Percentiles rank a stretch among this genome's conserved stretches.
These are phyloP conservation scores for Astropecten irregularis DNA, from an alignment of 53 echinoderm and acorn worm species.

Conservation along the genomic window DNA sequence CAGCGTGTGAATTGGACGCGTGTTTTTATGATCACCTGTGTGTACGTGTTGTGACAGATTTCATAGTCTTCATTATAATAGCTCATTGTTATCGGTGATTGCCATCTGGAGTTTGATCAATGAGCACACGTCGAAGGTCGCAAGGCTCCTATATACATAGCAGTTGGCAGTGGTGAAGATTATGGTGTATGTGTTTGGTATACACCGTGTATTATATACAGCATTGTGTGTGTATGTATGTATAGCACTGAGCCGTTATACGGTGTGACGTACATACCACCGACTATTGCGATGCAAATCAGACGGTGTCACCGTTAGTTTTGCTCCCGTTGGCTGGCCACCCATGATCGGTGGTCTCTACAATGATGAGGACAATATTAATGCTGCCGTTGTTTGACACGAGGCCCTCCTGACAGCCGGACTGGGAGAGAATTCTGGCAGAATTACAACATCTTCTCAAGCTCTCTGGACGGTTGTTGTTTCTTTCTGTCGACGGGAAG, in stretches of 20 bases:
- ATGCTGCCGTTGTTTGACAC: conserved; percentile 15
- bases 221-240: too few species aligned
- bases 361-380: conserved; percentile 18
- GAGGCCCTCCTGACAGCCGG: not conserved
- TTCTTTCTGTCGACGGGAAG: too few species aligned
- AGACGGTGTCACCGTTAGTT: conserved; percentile 33
- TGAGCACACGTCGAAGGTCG: not conserved
- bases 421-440: not conserved
- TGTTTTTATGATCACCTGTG: too few species aligned
- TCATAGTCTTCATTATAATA: not conserved
- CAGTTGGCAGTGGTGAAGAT: too few species aligned
- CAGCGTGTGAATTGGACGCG: too few species aligned
- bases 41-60: too few species aligned
- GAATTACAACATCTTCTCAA: not conserved
- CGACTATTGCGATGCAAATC: conserved; percentile 41
- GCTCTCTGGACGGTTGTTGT: too few species aligned
- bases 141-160: not conserved
- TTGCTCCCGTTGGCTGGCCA: not conserved
- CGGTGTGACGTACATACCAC: conserved; percentile 3
- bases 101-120: conserved; percentile 20
- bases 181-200: too few species aligned
- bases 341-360: conserved; percentile 18
- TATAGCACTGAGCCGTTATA: too few species aligned
- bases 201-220: too few species aligned
- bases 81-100: conserved; percentile 34